Evolutionary conservation across 2,113 vertebrate genomes (phyloP).

Genomic region (Hippocampus mohnikei): DNA sequence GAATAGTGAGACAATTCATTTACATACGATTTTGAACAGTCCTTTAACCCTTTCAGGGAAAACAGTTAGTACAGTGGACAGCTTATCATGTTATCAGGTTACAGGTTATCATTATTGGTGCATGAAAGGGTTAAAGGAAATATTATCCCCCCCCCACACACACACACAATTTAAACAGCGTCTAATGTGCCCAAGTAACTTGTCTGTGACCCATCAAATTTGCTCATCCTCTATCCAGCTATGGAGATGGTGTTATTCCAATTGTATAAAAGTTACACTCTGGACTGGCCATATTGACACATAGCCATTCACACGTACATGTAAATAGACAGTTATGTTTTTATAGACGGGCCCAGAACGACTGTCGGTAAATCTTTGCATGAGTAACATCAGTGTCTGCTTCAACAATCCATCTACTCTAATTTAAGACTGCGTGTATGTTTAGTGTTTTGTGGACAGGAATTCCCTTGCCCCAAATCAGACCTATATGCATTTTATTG

Average conservation of each 20-base stretch:
- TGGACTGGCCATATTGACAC: too few relatives aligned
- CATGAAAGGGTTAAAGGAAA: too few relatives aligned
- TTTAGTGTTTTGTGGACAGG: constrained; percentile 54
- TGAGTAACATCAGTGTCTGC: neutral
- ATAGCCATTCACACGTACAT: neutral
- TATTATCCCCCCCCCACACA: too few relatives aligned
- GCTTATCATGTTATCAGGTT: too few relatives aligned
- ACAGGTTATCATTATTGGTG: too few relatives aligned
- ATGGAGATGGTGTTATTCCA: neutral
- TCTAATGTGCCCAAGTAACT: neutral
- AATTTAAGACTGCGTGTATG: constrained; percentile 50
- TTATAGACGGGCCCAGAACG: neutral
- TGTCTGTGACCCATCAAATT: too few relatives aligned
- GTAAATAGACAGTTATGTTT: neutral
- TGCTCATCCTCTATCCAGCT: too few relatives aligned
- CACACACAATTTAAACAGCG: neutral
- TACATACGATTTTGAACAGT: constrained; percentile 14
- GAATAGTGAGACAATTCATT: constrained; percentile 5
- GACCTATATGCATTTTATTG: constrained; percentile 70
- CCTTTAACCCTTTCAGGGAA: neutral
- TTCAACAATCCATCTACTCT: constrained; percentile 10
- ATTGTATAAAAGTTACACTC: neutral
- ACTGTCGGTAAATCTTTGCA: neutral
- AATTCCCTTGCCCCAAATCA: constrained; percentile 64
- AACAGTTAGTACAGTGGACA: too few relatives aligned